Percentiles rank a stretch among this genome's conserved stretches.
These are phyloP conservation scores for Amorpha juglandis DNA, from an alignment of 2,888 invertebrate species.

Conservation along the genomic window DNA sequence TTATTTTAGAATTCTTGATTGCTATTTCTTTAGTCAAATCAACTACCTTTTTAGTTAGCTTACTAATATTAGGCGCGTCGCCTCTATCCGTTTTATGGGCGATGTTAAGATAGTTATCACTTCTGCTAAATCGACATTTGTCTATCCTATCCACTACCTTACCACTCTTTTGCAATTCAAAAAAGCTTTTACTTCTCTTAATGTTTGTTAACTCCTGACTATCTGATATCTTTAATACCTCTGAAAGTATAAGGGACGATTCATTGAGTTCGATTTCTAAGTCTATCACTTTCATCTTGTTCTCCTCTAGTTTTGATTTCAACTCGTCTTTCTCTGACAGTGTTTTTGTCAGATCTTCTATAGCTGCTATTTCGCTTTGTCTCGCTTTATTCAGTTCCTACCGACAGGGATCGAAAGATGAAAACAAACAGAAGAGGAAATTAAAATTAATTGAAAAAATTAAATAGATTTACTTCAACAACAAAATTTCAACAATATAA, in stretches of 20 bases:
- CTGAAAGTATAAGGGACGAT: constrained; percentile 79
- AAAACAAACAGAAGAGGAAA: constrained; percentile 59
- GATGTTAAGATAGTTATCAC: constrained; percentile 69
- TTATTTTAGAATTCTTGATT: constrained; percentile 81
- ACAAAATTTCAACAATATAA: constrained; percentile 72
- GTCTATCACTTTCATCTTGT: constrained; percentile 76
- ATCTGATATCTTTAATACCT: constrained; percentile 77
- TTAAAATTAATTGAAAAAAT: constrained; percentile 57
- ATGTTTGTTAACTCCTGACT: constrained; percentile 64
- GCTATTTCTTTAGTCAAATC: constrained; percentile 76
- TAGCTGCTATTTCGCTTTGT: constrained; percentile 68
- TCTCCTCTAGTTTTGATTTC: constrained; percentile 70
- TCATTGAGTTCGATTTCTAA: constrained; percentile 82
- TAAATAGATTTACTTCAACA: constrained; percentile 66
- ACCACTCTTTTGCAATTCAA: constrained; percentile 83
- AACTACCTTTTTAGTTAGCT: constrained; percentile 69
- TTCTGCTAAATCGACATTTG: constrained; percentile 77
- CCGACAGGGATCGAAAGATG: constrained; percentile 63
- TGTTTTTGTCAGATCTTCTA: constrained; percentile 65
- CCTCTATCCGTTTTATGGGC: constrained; percentile 54
- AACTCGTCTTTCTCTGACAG: constrained; percentile 65
- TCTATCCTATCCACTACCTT: constrained; percentile 85
- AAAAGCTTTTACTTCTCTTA: constrained; percentile 76
- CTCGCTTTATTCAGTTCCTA: constrained; percentile 74
- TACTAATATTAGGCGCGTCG: constrained; percentile 59